A percentile compares a stretch with the other conserved stretches of the same genome.
Conservation (phyloP, 2,113 vertebrate species). For the Leptobrachium leishanense region DNA sequence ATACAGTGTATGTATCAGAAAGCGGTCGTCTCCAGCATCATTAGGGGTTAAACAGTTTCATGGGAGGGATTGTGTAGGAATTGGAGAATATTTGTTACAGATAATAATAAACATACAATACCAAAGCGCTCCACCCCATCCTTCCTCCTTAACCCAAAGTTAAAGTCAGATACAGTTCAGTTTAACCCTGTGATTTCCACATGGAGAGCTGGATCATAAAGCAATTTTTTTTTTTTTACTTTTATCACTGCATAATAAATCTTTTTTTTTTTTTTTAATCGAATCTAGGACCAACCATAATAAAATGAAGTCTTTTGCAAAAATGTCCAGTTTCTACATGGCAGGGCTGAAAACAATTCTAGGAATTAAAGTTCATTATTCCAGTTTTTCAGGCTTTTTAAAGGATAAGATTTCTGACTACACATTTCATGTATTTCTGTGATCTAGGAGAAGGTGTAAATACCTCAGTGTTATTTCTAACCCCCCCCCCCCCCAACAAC, state of each 20-base stretch:
- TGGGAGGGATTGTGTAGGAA: background rate
- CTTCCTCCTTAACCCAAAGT: slow-evolving; percentile 22
- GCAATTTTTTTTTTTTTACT: too few relatives aligned
- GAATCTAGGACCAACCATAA: too few relatives aligned
- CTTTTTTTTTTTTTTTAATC: too few relatives aligned
- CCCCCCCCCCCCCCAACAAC: too few relatives aligned
- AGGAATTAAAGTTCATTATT: too few relatives aligned
- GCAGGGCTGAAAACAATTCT: background rate
- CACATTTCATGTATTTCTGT: too few relatives aligned
- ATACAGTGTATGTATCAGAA: background rate
- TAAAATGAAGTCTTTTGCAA: too few relatives aligned
- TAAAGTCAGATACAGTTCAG: slow-evolving; percentile 33
- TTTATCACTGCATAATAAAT: too few relatives aligned
- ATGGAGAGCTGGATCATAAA: background rate
- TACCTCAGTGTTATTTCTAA: too few relatives aligned
- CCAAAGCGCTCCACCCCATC: slow-evolving; percentile 21
- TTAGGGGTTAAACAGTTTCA: background rate
- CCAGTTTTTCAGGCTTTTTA: too few relatives aligned
- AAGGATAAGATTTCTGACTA: too few relatives aligned
- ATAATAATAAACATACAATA: slow-evolving; percentile 32
- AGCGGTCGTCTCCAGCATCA: background rate
- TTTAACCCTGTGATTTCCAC: slow-evolving; percentile 15
- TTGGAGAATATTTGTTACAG: slow-evolving; percentile 20
- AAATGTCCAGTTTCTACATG: background rate
- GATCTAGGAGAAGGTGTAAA: too few relatives aligned